Conservation (phyloP, 2,888 invertebrate genomes). For the Leptinotarsa peninsularis region DNA sequence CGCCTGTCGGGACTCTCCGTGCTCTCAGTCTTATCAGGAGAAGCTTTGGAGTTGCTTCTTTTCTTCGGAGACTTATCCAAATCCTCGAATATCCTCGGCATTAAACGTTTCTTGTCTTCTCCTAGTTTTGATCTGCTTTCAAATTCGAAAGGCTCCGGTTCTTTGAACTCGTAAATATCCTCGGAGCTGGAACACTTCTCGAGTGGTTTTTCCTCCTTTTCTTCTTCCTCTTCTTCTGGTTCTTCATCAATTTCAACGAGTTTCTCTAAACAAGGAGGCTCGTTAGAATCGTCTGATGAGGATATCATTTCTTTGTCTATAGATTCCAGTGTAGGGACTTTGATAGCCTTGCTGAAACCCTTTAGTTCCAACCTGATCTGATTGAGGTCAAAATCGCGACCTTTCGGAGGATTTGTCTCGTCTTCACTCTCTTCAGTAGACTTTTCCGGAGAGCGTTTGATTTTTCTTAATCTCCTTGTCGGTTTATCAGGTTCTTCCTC, state of each 20-base stretch:
- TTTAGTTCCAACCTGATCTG: slow-evolving; percentile 88
- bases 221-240: slow-evolving; percentile 50
- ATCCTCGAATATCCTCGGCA: slow-evolving; percentile 63
- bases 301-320: slow-evolving; percentile 57
- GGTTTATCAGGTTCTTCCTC: slow-evolving; percentile 59
- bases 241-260: slow-evolving; percentile 33
- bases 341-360: slow-evolving; percentile 77
- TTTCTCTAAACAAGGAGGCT: slow-evolving; percentile 53
- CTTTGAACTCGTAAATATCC: slow-evolving; percentile 90
- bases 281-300: slow-evolving; percentile 60
- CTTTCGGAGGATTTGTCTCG: slow-evolving; percentile 68
- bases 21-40: slow-evolving; percentile 32
- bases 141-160: slow-evolving; percentile 88
- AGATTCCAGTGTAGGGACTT: slow-evolving; percentile 57
- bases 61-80: slow-evolving; percentile 61
- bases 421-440: slow-evolving; percentile 68
- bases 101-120: slow-evolving; percentile 60
- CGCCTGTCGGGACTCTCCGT: slow-evolving; percentile 35
- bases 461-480: slow-evolving; percentile 60
- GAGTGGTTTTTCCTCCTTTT: slow-evolving; percentile 53
- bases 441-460: slow-evolving; percentile 64
- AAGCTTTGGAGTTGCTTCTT: slow-evolving; percentile 47
- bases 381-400: slow-evolving; percentile 85
- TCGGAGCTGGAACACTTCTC: slow-evolving; percentile 59
- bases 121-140: slow-evolving; percentile 71